These are phyloP conservation scores for Lissonota sp. DNA, from an alignment of 2,888 invertebrate species.

Conservation along the genomic window DNA sequence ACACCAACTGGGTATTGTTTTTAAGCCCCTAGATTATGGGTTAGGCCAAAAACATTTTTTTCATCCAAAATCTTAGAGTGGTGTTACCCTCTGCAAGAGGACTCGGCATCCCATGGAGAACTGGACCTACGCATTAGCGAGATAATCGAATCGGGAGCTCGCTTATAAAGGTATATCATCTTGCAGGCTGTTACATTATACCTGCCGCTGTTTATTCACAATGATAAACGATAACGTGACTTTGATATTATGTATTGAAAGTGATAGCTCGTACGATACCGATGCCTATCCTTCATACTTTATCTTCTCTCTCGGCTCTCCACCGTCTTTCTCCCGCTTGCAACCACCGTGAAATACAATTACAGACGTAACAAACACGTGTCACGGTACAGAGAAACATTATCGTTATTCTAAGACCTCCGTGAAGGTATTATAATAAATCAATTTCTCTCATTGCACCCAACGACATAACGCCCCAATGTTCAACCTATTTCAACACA, in stretches of 20 bases:
- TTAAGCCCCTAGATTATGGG: no score
- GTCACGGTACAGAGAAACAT: conserved; percentile 55
- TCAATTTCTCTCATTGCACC: no score
- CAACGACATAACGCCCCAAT: no score
- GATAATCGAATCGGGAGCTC: conserved; percentile 30
- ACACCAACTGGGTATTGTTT: no score
- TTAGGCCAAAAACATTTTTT: no score
- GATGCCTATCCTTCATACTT: background rate
- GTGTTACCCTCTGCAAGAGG: no score
- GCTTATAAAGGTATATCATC: conserved; percentile 24
- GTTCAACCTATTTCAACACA: no score
- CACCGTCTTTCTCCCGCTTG: conserved; percentile 32
- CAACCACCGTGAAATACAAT: conserved; percentile 33
- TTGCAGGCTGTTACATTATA: conserved; percentile 54
- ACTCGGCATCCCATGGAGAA: no score
- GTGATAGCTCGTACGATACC: conserved; percentile 22
- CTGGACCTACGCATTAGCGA: background rate
- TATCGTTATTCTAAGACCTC: conserved; percentile 64
- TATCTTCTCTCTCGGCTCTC: background rate
- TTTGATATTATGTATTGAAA: conserved; percentile 43
- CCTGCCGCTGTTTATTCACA: conserved; percentile 33
- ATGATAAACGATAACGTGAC: conserved; percentile 43
- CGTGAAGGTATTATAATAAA: conserved; percentile 26
- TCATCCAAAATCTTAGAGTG: no score
- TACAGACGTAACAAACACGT: conserved; percentile 60